phyloP scores from a whole-genome alignment of 2,113 vertebrate genomes.

The Hippotragus niger region DNA sequence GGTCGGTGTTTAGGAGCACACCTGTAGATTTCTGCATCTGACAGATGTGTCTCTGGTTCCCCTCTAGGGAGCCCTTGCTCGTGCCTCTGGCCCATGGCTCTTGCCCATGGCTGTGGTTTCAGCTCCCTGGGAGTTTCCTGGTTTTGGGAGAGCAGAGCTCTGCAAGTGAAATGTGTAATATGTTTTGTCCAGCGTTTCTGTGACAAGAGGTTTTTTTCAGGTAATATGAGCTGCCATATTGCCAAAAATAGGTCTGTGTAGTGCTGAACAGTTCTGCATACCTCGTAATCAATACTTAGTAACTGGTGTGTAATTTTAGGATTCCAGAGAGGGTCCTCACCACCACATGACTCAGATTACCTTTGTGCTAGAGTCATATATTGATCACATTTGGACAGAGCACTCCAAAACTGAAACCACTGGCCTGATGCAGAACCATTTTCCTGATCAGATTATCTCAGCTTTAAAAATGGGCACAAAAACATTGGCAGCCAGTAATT shows the following conservation, averaged over 20 bases:
- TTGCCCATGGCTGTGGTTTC: neutral
- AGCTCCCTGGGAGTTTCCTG: neutral
- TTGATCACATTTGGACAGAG: neutral
- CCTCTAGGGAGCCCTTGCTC: neutral
- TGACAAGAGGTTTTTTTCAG: neutral
- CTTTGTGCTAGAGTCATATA: fast-evolving
- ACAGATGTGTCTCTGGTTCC: neutral
- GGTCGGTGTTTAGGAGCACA: no score
- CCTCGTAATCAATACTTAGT: fast-evolving
- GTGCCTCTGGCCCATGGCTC: neutral
- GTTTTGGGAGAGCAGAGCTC: neutral
- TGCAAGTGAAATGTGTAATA: no score
- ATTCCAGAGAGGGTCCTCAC: neutral
- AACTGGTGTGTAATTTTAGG: fast-evolving
- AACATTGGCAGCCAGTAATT: neutral
- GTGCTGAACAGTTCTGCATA: no score
- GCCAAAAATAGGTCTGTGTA: fast-evolving
- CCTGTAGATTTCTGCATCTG: fast-evolving
- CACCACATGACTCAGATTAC: fast-evolving
- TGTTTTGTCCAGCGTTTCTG: neutral
- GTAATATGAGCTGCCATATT: fast-evolving
- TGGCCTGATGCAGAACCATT: no score
- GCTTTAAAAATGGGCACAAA: neutral
- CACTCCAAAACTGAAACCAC: fast-evolving
- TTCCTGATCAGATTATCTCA: neutral